phyloP scores from a whole-genome alignment of 2,888 invertebrate genomes.

The Tholera decimalis region DNA sequence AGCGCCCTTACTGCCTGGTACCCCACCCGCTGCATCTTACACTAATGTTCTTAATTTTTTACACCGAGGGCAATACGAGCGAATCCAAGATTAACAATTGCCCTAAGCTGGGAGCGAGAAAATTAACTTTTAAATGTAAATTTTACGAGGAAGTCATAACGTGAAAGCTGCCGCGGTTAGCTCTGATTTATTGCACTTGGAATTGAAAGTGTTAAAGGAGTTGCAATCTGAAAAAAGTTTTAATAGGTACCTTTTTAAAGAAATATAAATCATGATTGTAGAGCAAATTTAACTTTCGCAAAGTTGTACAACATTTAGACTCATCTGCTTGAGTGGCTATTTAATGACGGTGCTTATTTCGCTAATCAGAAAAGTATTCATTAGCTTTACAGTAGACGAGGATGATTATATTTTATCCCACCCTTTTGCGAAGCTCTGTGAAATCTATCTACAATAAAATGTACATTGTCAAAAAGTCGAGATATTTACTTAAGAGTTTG shows the following conservation, averaged over 20 bases:
- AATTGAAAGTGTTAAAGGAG: conserved; percentile 91
- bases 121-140: conserved; percentile 91
- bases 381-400: conserved; percentile 67
- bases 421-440: conserved; percentile 34
- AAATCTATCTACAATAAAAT: conserved; percentile 27
- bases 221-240: conserved; percentile 91
- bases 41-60: conserved; percentile 81
- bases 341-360: conserved; percentile 84
- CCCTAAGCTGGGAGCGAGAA: conserved; percentile 85
- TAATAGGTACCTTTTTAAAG: conserved; percentile 91
- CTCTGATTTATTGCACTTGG: conserved; percentile 89
- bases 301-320: conserved; percentile 85
- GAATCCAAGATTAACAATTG: conserved; percentile 89
- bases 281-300: conserved; percentile 83
- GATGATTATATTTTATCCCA: conserved; percentile 48
- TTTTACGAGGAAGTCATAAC: conserved; percentile 91
- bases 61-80: conserved; percentile 74
- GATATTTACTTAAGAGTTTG: conserved; percentile 24
- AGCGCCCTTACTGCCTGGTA: background rate
- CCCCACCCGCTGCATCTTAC: conserved; percentile 62
- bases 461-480: conserved; percentile 17
- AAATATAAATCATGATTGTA: conserved; percentile 89
- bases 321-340: conserved; percentile 83
- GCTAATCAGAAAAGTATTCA: conserved; percentile 78
- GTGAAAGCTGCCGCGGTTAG: conserved; percentile 90